Conservation (phyloP, 2,797 vertebrate species). For the Poeciliopsis turneri region DNA sequence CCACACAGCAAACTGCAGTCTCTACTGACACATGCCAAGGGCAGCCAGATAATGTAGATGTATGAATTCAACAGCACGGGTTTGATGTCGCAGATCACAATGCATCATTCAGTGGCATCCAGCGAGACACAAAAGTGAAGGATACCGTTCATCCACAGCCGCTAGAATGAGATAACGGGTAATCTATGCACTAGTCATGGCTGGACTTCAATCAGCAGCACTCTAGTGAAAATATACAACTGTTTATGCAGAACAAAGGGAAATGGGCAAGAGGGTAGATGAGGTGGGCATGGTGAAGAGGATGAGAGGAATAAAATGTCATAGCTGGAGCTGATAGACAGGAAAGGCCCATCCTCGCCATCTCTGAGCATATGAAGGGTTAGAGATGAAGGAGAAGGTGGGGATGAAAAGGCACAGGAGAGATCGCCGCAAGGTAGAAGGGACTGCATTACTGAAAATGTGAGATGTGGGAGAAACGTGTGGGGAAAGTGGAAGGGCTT, state of each 20-base stretch:
- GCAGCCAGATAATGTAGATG: constrained; percentile 70
- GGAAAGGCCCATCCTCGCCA: constrained; percentile 64
- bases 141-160: constrained; percentile 58
- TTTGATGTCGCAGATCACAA: constrained; percentile 69
- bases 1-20: constrained; percentile 47
- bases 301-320: constrained; percentile 73
- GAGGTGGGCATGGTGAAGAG: constrained; percentile 42
- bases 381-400: constrained; percentile 58
- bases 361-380: constrained; percentile 51
- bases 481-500: constrained; percentile 14
- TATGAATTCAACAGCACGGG: constrained; percentile 73
- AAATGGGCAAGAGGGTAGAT: constrained; percentile 28
- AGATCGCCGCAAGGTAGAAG: constrained; percentile 52
- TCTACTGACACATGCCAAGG: constrained; percentile 66
- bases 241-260: constrained; percentile 67
- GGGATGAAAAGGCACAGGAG: constrained; percentile 58
- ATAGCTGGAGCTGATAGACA: constrained; percentile 60
- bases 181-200: constrained; percentile 60
- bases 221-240: constrained; percentile 54
- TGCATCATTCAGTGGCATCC: constrained; percentile 64
- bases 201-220: constrained; percentile 65
- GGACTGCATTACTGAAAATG: constrained; percentile 39
- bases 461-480: constrained; percentile 37
- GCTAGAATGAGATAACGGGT: constrained; percentile 57
- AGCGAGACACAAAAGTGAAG: constrained; percentile 50